Evolutionary conservation across 2,113 vertebrate species (phyloP), one percentile per base, ranked within the genome.

Genomic region (Falco punctatus): DNA sequence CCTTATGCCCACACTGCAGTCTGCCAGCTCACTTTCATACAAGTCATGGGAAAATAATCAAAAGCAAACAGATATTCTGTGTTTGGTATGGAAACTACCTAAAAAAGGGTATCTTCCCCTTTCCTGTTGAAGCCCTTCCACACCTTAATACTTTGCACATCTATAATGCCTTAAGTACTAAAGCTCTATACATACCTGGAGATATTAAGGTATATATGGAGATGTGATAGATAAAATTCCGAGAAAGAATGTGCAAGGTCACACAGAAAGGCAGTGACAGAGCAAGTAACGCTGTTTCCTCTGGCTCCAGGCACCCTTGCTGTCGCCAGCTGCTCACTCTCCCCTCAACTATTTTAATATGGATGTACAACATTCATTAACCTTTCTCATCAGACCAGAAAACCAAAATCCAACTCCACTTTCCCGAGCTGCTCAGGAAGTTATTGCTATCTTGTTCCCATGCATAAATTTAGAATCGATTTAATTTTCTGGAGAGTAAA

Each of bases 401-500:
- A 85, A 55, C 74, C 70, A 55, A 85, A 90, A 78, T 51, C 52
- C 79, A 74, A 6, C 59, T 57, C 61, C 23, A 33, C 61, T 74
- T 84, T 55, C 35, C 33, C 35, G 30, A 87, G 74, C 59, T 81
- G 33, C 51, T 85, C 48, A 70, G 52, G 58, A 81, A 44, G 57
- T 58, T 88, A 88, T 44, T 82, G 35, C 32, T 72, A 32, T 79
- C 42, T 79, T 44, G 30, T 78, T 79, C 57, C 51, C 21, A 42
- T 58, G 27, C 35, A 70, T 67, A 92, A 82, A 62, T 74, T 66
- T 52, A 81, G 57, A 82, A 49, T 3, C 40, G 70, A 44, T 75
- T 92, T 85, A 51, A 81, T 88, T 85, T 92, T 88, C 66, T 71
- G 71, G 66, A 44, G 42, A 86, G n/a, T 66, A 70, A 82, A 66